Base-by-base conservation (phyloP, 2,888 invertebrate genomes). In the Cephus rjabovi region DNA sequence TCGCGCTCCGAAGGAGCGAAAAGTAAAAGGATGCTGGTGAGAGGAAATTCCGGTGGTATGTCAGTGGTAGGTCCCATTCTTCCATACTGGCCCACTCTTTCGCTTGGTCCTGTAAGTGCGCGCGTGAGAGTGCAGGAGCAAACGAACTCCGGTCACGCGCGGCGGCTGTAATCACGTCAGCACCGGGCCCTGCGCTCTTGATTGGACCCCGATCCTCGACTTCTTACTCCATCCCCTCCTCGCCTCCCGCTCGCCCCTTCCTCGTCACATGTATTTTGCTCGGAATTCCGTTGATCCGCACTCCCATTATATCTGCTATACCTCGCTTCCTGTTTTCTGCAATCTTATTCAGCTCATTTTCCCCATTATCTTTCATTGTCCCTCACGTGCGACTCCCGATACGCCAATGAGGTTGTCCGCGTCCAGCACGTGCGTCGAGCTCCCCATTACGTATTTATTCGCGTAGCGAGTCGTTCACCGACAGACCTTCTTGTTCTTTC, bases 381-480 rank as follows among this genome's bases (percentile, higher is more conserved):
- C 76, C 79, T 80, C 82, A 81, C 80, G 81, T 84, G 83, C 87
- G 86, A 88, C 87, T 86, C 86, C 87, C 88, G 87, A 90, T 80
- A 89, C 90, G 90, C 90, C 90, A 90, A 90, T 90, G 90, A 90
- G 90, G 87, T 90, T 89, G 89, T 90, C 15, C 90, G 89, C 89
- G 89, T 88, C 6, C 89, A 89, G 87, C 89, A 88, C 88, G 88
- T 87, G 87, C 86, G 84, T 85, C 83, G 15, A 15, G 40, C 15
- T 40, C 15, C 40, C 73, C 68, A 23, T 40, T 6, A 40, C 40
- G 40, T 40, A 40, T 40, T 40, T 40, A 40, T 40, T 15, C 40
- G 15, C 15, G 15, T 40, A 15, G 15, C 15, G 40, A 40, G 15
- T 40, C 40, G 40, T 40, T 37, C 37, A 37, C 37, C 70, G 70